Base-by-base conservation (phyloP, 2,888 invertebrate genomes). In the Tachina fera region DNA sequence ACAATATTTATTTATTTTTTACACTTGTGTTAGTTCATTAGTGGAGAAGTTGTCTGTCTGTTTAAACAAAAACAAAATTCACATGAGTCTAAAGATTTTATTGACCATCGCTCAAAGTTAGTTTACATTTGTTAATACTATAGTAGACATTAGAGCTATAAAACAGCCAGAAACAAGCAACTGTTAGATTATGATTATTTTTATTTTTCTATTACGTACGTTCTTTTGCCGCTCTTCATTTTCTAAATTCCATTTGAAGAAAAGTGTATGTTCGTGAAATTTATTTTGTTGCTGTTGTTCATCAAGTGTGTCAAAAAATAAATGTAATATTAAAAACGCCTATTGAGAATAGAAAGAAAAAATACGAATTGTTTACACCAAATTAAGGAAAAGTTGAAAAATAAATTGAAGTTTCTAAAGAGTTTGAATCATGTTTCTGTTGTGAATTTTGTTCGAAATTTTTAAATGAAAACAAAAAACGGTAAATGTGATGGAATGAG, bases 231-330 rank as follows among this genome's bases (percentile, higher is more conserved):
- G 67, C 14, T 53, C 47, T 53, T 53, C 43, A 65, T 51, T 63
- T 58, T 67, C 49, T 45, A 13, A 22, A 72, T 16, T 31, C 31
- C n/a, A 47, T 16, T 76, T 68, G 9, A 47, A 72, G 31, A 41
- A 74, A 45, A 68, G 16, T 31, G 14, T 45, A 68, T 51, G 41
- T 53, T 67, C 53, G 16, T 74, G 72, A 65, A 71, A 65, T 51
- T 58, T 53, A 41, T 67, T 67, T 68, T 81, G 63, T 45, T 72
- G 61, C 51, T 77, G 49, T 77, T 83, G 80, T 58, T 76, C 78
- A 81, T 78, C 84, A 72, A 88, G 86, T 87, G 88, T 87, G 83
- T 84, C 76, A 88, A 84, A 85, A 11, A 72, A 53, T 53, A 31
- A 22, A 43, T n/a, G n/a, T 13, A 39, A 72, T 70, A 53, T 45